Conservation (phyloP, 2,888 invertebrate genomes). For the Acanthosepion lycidas region DNA sequence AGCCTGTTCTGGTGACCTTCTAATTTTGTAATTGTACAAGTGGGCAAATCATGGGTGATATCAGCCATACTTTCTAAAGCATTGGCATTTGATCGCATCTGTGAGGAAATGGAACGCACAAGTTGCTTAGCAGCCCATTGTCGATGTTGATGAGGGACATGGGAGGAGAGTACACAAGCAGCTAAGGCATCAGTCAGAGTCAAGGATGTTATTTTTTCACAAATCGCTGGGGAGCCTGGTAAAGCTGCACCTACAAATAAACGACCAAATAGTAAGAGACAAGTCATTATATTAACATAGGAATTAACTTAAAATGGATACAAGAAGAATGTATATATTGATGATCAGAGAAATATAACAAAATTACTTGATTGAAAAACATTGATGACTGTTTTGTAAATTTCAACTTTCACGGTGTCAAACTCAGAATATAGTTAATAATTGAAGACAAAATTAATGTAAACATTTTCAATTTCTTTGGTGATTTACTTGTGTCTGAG, state of each 20-base stretch:
- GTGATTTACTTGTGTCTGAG: too few species aligned
- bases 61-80: slow-evolving; percentile 75
- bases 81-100: slow-evolving; percentile 48
- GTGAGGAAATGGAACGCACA: slow-evolving; percentile 69
- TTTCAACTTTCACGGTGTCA: too few species aligned
- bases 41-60: slow-evolving; percentile 76
- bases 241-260: slow-evolving; percentile 46
- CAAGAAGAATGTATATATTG: too few species aligned
- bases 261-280: background rate
- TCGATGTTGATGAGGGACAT: slow-evolving; percentile 77
- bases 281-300: background rate
- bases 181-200: slow-evolving; percentile 80
- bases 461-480: too few species aligned
- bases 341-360: too few species aligned
- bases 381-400: too few species aligned
- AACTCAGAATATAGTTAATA: too few species aligned
- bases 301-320: background rate
- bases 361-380: too few species aligned
- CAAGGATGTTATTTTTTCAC: slow-evolving; percentile 21
- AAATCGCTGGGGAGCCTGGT: slow-evolving; percentile 51
- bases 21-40: slow-evolving; percentile 74
- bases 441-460: too few species aligned
- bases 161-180: slow-evolving; percentile 79
- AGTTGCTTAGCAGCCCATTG: slow-evolving; percentile 81
- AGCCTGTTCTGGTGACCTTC: slow-evolving; percentile 79